phyloP scores from a whole-genome alignment of 92 coral and sea anemone genomes.

The Meandrina meandrites region DNA sequence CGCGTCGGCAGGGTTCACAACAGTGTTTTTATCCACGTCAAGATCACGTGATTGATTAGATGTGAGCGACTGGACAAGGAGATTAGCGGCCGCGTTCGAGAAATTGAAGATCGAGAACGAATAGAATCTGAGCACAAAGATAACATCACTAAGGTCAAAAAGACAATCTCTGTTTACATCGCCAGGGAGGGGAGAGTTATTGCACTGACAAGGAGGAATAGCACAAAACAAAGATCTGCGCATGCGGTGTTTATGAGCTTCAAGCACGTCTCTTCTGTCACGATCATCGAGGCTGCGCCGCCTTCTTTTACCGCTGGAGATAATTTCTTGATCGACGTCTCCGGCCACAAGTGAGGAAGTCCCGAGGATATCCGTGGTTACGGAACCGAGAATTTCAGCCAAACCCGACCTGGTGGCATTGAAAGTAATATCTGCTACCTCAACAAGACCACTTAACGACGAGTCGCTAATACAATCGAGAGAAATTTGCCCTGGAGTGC shows the following conservation, averaged over 20 bases:
- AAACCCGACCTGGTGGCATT: conserved; percentile 40
- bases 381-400: conserved; percentile 39
- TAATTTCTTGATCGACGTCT: conserved; percentile 31
- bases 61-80: conserved; percentile 15
- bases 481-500: conserved; percentile 43
- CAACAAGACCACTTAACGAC: conserved; percentile 31
- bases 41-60: conserved; percentile 37
- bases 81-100: conserved; percentile 30
- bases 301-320: conserved; percentile 30
- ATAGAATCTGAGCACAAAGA: conserved; percentile 49
- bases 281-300: conserved; percentile 34
- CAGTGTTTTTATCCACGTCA: conserved; percentile 57
- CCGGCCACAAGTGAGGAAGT: conserved; percentile 45
- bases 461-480: conserved; percentile 38
- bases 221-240: conserved; percentile 46
- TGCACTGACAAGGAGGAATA: conserved; percentile 47
- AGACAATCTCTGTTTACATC: conserved; percentile 63
- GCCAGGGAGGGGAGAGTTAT: conserved; percentile 26
- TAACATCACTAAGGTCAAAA: conserved; percentile 54
- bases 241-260: conserved; percentile 39
- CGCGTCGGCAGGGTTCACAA: conserved; percentile 64
- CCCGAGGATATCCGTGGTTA: conserved; percentile 29
- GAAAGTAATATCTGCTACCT: conserved; percentile 41
- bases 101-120: conserved; percentile 39
- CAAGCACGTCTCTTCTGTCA: background rate